Percentiles rank a stretch among this genome's conserved stretches.
Conservation (phyloP, 2,797 vertebrate genomes). For the Morus bassanus region DNA sequence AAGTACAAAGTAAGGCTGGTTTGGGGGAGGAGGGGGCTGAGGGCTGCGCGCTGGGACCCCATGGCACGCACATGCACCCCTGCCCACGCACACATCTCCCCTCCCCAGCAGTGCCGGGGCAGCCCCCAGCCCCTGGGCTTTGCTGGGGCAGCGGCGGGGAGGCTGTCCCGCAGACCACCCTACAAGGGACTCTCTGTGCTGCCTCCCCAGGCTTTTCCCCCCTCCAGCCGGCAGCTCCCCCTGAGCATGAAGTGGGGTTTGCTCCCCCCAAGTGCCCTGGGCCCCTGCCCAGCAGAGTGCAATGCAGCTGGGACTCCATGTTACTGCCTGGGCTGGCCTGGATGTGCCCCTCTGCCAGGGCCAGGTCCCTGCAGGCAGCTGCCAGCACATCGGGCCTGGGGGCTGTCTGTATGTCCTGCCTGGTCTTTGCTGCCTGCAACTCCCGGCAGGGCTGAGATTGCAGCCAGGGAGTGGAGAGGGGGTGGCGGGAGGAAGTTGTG, state of each 20-base stretch:
- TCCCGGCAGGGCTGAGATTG: not conserved
- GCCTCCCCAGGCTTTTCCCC: not conserved
- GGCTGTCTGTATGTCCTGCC: not conserved
- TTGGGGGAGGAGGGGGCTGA: not conserved
- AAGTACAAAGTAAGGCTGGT: constrained; percentile 89
- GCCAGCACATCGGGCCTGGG: not conserved
- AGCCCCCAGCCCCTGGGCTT: not conserved
- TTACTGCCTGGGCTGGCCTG: not conserved
- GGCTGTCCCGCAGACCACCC: not conserved
- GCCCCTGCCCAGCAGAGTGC: not conserved
- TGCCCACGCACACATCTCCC: not conserved
- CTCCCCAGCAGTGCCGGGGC: accelerated
- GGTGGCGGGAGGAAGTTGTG: not conserved
- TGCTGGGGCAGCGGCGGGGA: not conserved
- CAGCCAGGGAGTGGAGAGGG: not conserved
- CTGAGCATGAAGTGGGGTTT: accelerated
- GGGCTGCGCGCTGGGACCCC: not conserved
- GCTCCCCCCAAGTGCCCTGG: accelerated
- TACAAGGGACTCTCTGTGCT: not conserved
- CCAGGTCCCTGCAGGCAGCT: not conserved
- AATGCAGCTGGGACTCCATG: not conserved
- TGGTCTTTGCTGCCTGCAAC: not conserved
- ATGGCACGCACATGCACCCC: not conserved
- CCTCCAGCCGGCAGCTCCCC: not conserved
- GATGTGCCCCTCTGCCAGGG: not conserved